Evolutionary conservation across 2,113 vertebrate species (phyloP), one percentile per base, ranked within the genome.

Genomic region (Forbesichthys agassizii): DNA sequence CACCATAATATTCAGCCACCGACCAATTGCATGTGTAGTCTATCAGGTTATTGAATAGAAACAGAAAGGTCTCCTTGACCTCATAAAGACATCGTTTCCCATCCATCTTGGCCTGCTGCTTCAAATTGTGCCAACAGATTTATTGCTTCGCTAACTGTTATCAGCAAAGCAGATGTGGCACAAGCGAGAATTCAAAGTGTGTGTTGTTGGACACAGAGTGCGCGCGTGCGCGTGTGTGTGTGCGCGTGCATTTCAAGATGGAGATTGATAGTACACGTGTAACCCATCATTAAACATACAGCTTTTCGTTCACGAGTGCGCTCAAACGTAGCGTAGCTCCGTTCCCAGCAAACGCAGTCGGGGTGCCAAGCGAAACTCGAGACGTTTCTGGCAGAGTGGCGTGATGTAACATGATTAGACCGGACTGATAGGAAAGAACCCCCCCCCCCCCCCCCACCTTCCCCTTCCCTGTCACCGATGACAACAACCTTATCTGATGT

Each of bases 101-200:
- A 82, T 82, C 49, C 57, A 58, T 57, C 48, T 75, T 79, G 71
- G 64, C 18, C 48, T 59, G 66, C 52, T 27, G 52, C 8, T 14
- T 1, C 54, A 36, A 49, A 57, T 36, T 27, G 53, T 62, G 69
- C 68, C 73, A 79, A 20, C 6, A 75, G 5, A 33, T 66, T 49
- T 73, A 79, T 83, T 84, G 76, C 80, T 80, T 68, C 87, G 84
- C 66, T 65, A 48, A 48, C 53, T 52, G 55, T 79, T 82, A 82
- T 82, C 58, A 4, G 53, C 62, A 64, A 33, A 11, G 3, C 48
- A 67, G 53, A 47, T 11, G 51, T 78, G 64, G 80, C 62, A 36
- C 33, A 27, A 48, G 60, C 33, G 5, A 59, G 57, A 53, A 85
- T 27, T 73, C 62, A 78, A 78, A 71, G 33, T 54, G 14, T 20